Conservation (phyloP, 2,797 vertebrate genomes). For the Semotilus atromaculatus region DNA sequence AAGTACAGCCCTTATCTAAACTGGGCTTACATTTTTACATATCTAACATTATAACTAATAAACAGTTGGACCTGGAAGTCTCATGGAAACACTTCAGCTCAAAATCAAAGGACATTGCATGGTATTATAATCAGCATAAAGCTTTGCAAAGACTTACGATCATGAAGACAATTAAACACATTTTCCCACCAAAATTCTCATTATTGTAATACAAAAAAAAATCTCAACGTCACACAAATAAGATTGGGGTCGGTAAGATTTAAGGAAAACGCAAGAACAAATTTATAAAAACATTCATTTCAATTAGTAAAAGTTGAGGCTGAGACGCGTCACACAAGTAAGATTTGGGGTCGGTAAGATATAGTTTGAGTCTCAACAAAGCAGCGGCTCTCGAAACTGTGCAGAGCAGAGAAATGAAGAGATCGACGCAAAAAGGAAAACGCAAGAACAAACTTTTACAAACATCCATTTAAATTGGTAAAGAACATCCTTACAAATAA, state of each 20-base stretch:
- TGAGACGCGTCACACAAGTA: no score
- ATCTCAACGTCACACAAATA: background rate
- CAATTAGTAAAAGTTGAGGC: background rate
- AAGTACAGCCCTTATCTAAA: slow-evolving; percentile 71
- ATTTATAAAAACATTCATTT: background rate
- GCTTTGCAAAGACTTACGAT: background rate
- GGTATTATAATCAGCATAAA: background rate
- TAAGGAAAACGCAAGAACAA: background rate
- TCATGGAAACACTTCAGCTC: background rate
- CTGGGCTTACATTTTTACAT: slow-evolving; percentile 66
- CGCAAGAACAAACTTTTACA: no score
- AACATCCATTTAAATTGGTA: background rate
- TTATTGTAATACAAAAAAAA: no score
- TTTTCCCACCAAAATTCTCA: background rate
- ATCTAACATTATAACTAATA: slow-evolving; percentile 47
- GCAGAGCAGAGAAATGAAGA: background rate
- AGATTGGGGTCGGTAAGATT: background rate
- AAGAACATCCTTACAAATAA: background rate
- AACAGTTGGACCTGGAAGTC: background rate
- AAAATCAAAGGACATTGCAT: background rate
- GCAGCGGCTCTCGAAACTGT: no score
- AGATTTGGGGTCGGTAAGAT: no score
- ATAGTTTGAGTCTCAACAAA: no score
- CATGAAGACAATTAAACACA: background rate
- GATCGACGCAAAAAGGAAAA: background rate